Evolutionary conservation across 2,888 invertebrate species (phyloP).

Genomic region (Xylota sylvarum): DNA sequence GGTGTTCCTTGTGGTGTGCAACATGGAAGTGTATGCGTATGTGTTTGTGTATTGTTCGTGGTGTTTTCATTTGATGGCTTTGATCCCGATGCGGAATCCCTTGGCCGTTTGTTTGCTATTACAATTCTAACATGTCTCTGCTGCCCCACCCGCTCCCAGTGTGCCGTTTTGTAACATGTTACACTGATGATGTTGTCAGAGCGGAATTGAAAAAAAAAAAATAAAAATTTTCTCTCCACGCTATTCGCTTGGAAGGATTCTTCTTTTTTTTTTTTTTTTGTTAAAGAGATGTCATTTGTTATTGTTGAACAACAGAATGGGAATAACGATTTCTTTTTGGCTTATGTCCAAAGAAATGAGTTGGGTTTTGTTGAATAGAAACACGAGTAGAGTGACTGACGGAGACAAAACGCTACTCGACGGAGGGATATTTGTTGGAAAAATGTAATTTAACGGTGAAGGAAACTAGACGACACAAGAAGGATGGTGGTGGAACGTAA

Average conservation of each 20-base stretch:
- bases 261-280: conserved; percentile 40
- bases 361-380: conserved; percentile 65
- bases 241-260: conserved; percentile 24
- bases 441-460: conserved; percentile 73
- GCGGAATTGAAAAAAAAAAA: conserved; percentile 67
- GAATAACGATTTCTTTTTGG: conserved; percentile 75
- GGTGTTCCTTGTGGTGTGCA: conserved; percentile 21
- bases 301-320: conserved; percentile 74
- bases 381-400: conserved; percentile 62
- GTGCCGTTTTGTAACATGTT: conserved; percentile 61
- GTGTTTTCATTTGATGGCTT: conserved; percentile 44
- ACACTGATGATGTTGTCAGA: conserved; percentile 73
- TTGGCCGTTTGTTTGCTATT: conserved; percentile 68
- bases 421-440: conserved; percentile 63
- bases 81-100: conserved; percentile 66
- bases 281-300: conserved; percentile 70
- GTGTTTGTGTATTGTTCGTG: conserved; percentile 20
- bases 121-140: conserved; percentile 57
- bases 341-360: conserved; percentile 74
- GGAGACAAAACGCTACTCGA: conserved; percentile 62
- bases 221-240: conserved; percentile 14
- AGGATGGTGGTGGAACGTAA: conserved; percentile 42
- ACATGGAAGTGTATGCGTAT: conserved; percentile 12
- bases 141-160: conserved; percentile 4
- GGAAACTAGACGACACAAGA: conserved; percentile 42